Conservation (phyloP, 23 tunicate species). For the Pegea sp. region DNA sequence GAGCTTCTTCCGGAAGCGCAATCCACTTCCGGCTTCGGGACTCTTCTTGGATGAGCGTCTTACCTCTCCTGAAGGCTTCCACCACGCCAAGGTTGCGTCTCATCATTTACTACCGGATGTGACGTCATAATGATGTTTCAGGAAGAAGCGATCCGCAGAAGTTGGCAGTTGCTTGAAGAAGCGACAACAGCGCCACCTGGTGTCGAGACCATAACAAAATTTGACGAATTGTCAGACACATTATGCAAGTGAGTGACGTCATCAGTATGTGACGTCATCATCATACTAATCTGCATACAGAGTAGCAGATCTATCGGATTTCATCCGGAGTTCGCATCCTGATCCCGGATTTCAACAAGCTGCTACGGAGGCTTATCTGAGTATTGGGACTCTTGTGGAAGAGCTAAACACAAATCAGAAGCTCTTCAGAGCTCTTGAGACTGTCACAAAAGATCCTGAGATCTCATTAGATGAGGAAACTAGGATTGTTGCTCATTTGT, state of each 20-base stretch:
- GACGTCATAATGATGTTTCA: neutral
- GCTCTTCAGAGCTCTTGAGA: slow-evolving; percentile 23
- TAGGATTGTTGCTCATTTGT: slow-evolving; percentile 60
- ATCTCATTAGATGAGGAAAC: slow-evolving; percentile 64
- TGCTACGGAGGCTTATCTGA: slow-evolving; percentile 78
- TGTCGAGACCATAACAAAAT: slow-evolving; percentile 40
- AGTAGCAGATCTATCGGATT: slow-evolving; percentile 83
- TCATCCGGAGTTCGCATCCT: slow-evolving; percentile 83
- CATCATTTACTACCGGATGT: too few relatives aligned
- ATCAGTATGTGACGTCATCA: too few relatives aligned
- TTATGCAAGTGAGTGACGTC: slow-evolving; percentile 35
- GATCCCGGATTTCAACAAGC: slow-evolving; percentile 39
- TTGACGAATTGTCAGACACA: slow-evolving; percentile 81
- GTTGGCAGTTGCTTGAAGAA: slow-evolving; percentile 49
- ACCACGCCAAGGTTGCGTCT: neutral
- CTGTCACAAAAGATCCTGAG: slow-evolving; percentile 19
- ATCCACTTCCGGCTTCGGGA: too few relatives aligned
- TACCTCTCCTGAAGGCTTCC: neutral
- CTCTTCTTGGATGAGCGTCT: neutral
- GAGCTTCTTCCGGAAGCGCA: too few relatives aligned
- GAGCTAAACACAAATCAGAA: slow-evolving; percentile 58
- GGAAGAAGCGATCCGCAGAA: slow-evolving; percentile 35
- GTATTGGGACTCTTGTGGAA: slow-evolving; percentile 81
- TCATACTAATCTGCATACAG: slow-evolving; percentile 7
- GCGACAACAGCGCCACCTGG: slow-evolving; percentile 33